Evolutionary conservation across 2,113 vertebrate species (phyloP).

Genomic region (Chitala chitala): DNA sequence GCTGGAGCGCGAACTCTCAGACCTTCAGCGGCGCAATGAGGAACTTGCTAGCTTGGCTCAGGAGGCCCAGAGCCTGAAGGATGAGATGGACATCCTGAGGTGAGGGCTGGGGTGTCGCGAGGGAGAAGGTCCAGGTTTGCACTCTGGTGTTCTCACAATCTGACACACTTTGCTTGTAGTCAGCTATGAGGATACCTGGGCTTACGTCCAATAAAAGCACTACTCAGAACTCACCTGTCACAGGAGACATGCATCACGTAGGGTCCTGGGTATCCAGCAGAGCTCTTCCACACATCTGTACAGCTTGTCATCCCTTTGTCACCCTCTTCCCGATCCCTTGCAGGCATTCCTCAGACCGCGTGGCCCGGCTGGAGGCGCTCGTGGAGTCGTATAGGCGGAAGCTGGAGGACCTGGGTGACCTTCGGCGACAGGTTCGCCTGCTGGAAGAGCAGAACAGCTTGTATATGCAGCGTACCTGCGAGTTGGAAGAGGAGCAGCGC

Average conservation of each 20-base stretch:
- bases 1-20: slow-evolving; percentile 65
- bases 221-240: too few species aligned
- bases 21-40: slow-evolving; percentile 74
- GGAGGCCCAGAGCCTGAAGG: slow-evolving; percentile 78
- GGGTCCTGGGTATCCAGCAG: too few species aligned
- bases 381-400: slow-evolving; percentile 79
- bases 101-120: slow-evolving; percentile 41
- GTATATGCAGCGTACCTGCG: slow-evolving; percentile 80
- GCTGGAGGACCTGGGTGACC: slow-evolving; percentile 79
- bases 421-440: slow-evolving; percentile 81
- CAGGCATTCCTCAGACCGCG: slow-evolving; percentile 82
- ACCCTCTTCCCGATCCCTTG: not conserved
- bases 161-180: too few species aligned
- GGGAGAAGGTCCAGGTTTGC: too few species aligned
- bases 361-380: slow-evolving; percentile 73
- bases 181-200: too few species aligned
- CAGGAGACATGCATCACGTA: too few species aligned
- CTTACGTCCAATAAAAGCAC: too few species aligned
- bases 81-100: slow-evolving; percentile 87
- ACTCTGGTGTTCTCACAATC: too few species aligned
- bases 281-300: too few species aligned
- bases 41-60: slow-evolving; percentile 78
- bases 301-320: too few species aligned
- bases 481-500: slow-evolving; percentile 82
- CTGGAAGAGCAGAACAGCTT: slow-evolving; percentile 79